These are phyloP conservation scores for Pipistrellus kuhlii DNA, from an alignment of 2,797 vertebrate genomes.

Conservation along the genomic window DNA sequence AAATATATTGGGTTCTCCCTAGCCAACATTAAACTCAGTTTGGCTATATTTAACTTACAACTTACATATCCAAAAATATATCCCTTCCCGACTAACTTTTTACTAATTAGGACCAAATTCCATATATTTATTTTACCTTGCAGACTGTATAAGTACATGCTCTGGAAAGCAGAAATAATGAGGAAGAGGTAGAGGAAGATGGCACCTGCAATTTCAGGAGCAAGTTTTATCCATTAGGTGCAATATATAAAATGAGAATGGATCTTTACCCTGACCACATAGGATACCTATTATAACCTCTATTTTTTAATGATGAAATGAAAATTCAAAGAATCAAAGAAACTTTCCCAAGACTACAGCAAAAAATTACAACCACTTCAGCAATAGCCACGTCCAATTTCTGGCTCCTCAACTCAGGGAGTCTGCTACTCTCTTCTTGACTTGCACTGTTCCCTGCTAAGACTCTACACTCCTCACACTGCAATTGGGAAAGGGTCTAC, in stretches of 20 bases:
- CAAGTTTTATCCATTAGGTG: background rate
- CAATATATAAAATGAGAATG: background rate
- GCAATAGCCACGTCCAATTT: background rate
- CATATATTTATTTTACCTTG: background rate
- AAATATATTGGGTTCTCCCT: conserved; percentile 27
- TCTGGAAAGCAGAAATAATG: background rate
- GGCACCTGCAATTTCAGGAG: background rate
- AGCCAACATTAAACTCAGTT: background rate
- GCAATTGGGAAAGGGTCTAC: background rate
- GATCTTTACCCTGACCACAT: background rate
- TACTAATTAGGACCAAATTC: background rate
- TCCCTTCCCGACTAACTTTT: background rate
- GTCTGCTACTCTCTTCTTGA: background rate
- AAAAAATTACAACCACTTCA: background rate
- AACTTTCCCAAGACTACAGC: background rate
- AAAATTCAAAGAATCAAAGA: background rate
- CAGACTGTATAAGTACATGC: background rate
- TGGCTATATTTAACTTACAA: background rate
- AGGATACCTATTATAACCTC: background rate
- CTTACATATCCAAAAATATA: background rate
- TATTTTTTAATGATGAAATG: background rate
- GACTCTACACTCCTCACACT: background rate
- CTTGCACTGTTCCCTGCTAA: background rate
- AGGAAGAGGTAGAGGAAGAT: background rate
- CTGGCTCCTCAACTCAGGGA: background rate